These are phyloP conservation scores for Brachionus plicatilis DNA, from an alignment of 1,140 invertebrate genomes.

Conservation along the genomic window DNA sequence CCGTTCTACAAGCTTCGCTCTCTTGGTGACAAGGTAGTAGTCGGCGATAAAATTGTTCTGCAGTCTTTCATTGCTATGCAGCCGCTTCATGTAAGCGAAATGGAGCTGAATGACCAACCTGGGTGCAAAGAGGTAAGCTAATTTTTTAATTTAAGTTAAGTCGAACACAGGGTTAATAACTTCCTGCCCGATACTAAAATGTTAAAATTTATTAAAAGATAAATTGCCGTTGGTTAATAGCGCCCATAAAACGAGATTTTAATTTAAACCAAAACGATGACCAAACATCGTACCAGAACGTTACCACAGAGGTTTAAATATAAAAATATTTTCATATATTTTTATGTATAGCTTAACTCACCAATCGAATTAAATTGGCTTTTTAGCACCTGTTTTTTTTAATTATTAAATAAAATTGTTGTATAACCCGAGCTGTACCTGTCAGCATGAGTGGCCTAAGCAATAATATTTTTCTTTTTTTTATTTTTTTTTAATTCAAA, in stretches of 20 bases:
- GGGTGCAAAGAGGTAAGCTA: slow-evolving; percentile 82
- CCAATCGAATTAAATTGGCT: not conserved
- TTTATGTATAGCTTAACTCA: slow-evolving; percentile 10
- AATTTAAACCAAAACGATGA: slow-evolving; percentile 34
- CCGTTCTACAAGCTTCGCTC: slow-evolving; percentile 93
- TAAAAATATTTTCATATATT: slow-evolving; percentile 29
- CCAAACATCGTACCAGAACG: not conserved
- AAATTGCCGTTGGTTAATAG: slow-evolving; percentile 39
- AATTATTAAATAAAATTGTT: not conserved
- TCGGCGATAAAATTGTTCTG: slow-evolving; percentile 96
- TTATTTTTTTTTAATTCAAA: not conserved
- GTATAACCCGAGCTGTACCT: not conserved
- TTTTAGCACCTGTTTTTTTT: not conserved
- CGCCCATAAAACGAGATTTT: slow-evolving; percentile 24
- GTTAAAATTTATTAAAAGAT: slow-evolving; percentile 8
- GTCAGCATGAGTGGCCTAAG: not conserved
- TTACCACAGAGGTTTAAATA: slow-evolving; percentile 21
- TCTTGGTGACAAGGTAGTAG: slow-evolving; percentile 79
- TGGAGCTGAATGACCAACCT: slow-evolving; percentile 84
- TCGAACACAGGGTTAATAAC: not conserved
- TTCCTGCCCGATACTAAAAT: not conserved
- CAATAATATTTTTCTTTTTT: not conserved
- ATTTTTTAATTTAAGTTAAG: not conserved
- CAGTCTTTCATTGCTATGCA: slow-evolving; percentile 91
- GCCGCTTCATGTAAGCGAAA: slow-evolving; percentile 86